Conservation (phyloP, 2,113 vertebrate species). For the Tachysurus vachellii region DNA sequence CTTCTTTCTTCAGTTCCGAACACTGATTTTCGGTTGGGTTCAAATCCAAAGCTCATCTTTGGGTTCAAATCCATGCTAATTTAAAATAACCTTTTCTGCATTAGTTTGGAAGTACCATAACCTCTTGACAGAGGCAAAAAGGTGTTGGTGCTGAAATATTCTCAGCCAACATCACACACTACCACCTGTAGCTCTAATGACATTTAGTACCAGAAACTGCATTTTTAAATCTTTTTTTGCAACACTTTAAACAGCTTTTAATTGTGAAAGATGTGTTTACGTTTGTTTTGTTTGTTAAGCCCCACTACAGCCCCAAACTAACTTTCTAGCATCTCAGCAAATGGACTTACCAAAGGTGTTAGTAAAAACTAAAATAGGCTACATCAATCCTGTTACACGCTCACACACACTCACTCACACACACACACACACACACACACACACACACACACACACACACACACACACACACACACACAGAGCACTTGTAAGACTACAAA, state of each 20-base stretch:
- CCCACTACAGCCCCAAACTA: slow-evolving; percentile 8
- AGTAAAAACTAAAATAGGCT: slow-evolving; percentile 7
- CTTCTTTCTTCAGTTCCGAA: neutral
- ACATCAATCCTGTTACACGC: neutral
- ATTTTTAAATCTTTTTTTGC: neutral
- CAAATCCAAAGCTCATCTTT: neutral
- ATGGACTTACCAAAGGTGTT: slow-evolving; percentile 11
- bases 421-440: slow-evolving; percentile 7
- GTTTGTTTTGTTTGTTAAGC: neutral
- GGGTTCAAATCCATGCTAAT: neutral
- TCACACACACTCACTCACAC: neutral
- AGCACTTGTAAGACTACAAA: slow-evolving; percentile 13
- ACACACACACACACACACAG: neutral
- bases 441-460: neutral
- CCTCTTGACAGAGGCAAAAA: neutral
- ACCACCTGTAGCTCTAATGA: neutral
- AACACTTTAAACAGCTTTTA: neutral
- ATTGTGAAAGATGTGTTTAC: no score
- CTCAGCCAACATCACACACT: neutral
- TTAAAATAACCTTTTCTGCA: neutral
- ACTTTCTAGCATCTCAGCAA: slow-evolving; percentile 4
- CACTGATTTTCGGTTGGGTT: neutral
- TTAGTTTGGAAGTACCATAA: neutral
- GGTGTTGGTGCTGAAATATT: neutral
- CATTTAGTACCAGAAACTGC: neutral